These are phyloP conservation scores for Suncus etruscus DNA, from an alignment of 2,113 vertebrate species.

Conservation along the genomic window DNA sequence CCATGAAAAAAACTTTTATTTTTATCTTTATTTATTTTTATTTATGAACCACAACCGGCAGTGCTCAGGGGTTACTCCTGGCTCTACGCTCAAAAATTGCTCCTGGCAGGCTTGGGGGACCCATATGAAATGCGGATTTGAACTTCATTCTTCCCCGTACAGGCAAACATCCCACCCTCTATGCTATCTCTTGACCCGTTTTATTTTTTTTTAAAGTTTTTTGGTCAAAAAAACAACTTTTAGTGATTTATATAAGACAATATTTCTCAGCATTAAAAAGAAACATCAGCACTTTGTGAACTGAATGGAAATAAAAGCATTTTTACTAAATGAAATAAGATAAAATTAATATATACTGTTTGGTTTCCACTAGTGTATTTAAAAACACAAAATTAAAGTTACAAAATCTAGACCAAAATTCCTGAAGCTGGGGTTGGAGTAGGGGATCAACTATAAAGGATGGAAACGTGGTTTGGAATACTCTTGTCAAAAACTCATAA, in stretches of 20 bases:
- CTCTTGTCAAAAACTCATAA: constrained; percentile 32
- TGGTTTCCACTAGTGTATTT: not conserved
- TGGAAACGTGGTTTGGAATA: not conserved
- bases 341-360: not conserved
- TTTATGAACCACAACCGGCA: too few species aligned
- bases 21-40: too few species aligned
- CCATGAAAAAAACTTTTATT: not conserved
- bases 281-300: not conserved
- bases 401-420: not conserved
- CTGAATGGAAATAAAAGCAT: too few species aligned
- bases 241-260: not conserved
- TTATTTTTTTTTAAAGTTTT: too few species aligned
- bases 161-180: too few species aligned
- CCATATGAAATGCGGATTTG: too few species aligned
- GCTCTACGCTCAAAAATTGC: too few species aligned
- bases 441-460: not conserved
- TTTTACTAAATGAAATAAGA: constrained; percentile 25
- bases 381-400: not conserved
- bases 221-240: not conserved
- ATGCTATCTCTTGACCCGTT: too few species aligned
- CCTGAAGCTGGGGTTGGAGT: not conserved
- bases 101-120: too few species aligned
- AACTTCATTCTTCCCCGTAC: too few species aligned
- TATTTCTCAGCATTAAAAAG: constrained; percentile 28
- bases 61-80: too few species aligned